A percentile compares a stretch with the other conserved stretches of the same genome.
Conservation (phyloP, 2,797 vertebrate genomes). For the Amniataba percoides region DNA sequence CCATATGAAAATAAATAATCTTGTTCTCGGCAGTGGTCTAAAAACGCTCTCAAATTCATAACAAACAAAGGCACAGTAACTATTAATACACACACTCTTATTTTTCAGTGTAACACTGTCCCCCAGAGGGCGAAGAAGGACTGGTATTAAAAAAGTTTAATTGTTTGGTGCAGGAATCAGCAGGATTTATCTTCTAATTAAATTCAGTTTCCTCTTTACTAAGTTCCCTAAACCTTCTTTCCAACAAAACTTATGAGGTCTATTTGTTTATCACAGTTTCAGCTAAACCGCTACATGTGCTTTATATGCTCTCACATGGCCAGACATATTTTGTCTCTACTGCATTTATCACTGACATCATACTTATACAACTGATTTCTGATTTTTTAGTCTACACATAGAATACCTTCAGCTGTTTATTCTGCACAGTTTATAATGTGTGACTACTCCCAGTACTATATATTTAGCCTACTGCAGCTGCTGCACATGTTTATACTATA, state of each 20-base stretch:
- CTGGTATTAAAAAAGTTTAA: neutral
- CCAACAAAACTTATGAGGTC: constrained; percentile 5
- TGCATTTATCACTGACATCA: too few species aligned
- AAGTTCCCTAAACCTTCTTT: constrained; percentile 2
- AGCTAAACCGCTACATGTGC: neutral
- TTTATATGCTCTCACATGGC: too few species aligned
- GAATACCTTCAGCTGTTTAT: too few species aligned
- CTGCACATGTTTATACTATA: too few species aligned
- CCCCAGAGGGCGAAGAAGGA: constrained; percentile 40
- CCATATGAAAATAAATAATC: neutral
- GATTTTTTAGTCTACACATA: too few species aligned
- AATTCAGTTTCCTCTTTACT: constrained; percentile 15
- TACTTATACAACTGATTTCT: too few species aligned
- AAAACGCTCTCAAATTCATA: constrained; percentile 1
- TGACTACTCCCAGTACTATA: too few species aligned
- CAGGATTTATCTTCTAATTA: constrained; percentile 1
- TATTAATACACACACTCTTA: neutral
- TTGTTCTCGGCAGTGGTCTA: neutral
- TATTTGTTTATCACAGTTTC: neutral
- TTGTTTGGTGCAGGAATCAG: neutral
- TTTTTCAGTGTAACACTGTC: constrained; percentile 39
- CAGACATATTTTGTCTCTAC: too few species aligned
- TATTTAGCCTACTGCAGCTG: too few species aligned
- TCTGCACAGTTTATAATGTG: too few species aligned
- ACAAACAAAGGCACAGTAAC: constrained; percentile 1